Conservation (phyloP, 2,888 invertebrate species). For the Lasioglossum villosulum region DNA sequence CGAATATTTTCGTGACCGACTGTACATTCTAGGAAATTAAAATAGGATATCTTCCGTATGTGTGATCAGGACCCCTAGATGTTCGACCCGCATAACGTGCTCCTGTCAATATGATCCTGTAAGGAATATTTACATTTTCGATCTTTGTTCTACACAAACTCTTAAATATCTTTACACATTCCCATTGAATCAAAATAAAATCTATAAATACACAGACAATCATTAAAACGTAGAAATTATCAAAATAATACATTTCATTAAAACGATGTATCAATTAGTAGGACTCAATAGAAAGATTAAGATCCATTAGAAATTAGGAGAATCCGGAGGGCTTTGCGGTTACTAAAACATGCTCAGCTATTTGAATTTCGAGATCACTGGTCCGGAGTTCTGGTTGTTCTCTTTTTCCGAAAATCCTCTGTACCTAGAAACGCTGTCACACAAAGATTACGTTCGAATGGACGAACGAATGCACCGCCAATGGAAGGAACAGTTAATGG, state of each 20-base stretch:
- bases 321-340: neutral
- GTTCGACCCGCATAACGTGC: neutral
- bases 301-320: neutral
- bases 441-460: neutral
- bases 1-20: too few species aligned
- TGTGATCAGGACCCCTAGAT: neutral
- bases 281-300: neutral
- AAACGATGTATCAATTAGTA: neutral
- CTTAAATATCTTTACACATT: neutral
- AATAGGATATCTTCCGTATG: neutral
- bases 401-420: slow-evolving; percentile 1
- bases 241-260: neutral
- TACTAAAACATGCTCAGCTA: neutral
- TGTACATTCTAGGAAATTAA: neutral
- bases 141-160: neutral
- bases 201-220: neutral
- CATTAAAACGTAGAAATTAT: neutral
- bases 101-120: neutral
- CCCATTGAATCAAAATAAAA: neutral
- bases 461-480: neutral
- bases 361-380: neutral
- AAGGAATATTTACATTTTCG: neutral
- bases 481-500: neutral
- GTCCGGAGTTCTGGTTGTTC: neutral
- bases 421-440: neutral